Percentiles rank a stretch among this genome's conserved stretches.
Conservation (phyloP, 2,888 invertebrate genomes). For the Rotaria macrura region DNA sequence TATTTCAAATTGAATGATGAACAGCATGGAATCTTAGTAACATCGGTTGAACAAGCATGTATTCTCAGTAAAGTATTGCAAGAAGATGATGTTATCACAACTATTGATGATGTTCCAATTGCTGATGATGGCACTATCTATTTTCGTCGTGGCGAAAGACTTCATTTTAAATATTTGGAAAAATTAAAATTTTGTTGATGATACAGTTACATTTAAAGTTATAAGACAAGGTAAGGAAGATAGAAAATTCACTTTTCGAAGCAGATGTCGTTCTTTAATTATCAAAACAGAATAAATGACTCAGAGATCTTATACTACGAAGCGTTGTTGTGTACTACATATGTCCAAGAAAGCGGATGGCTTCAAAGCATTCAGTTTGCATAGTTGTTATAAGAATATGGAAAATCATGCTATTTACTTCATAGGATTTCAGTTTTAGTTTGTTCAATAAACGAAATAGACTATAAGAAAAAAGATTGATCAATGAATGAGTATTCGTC, state of each 20-base stretch:
- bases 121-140: neutral
- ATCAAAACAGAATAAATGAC: too few species aligned
- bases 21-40: constrained; percentile 17
- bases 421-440: too few species aligned
- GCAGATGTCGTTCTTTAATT: too few species aligned
- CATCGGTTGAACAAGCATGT: neutral
- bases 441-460: neutral
- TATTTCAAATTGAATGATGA: constrained; percentile 7
- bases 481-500: too few species aligned
- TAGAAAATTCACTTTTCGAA: neutral
- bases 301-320: too few species aligned
- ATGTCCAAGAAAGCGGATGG: too few species aligned
- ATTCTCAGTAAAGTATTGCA: neutral
- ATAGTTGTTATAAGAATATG: too few species aligned
- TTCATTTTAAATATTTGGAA: neutral
- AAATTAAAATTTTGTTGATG: constrained; percentile 11
- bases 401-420: too few species aligned
- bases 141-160: constrained; percentile 17
- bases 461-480: neutral
- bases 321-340: too few species aligned
- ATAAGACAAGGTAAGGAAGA: neutral
- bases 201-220: constrained; percentile 5
- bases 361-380: too few species aligned
- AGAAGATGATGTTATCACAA: constrained; percentile 9
- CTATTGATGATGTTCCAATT: neutral